Evolutionary conservation across 2,888 invertebrate genomes (phyloP).

Genomic region (Gasteruption jaculator): DNA sequence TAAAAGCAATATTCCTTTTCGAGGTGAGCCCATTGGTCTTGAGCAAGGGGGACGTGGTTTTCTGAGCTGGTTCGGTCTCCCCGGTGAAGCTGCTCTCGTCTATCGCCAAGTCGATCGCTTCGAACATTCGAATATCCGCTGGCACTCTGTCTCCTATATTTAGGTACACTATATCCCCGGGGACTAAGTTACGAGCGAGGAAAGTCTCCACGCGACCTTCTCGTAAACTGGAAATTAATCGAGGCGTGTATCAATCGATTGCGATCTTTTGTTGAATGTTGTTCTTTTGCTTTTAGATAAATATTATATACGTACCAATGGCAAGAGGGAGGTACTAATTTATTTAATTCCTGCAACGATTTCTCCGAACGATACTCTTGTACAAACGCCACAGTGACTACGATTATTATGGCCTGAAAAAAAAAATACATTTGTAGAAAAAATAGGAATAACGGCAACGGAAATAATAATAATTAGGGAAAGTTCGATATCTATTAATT

Average conservation of each 20-base stretch:
- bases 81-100: conserved; percentile 99
- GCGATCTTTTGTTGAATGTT: no score
- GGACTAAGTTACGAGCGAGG: conserved; percentile 91
- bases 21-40: conserved; percentile 64
- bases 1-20: conserved; percentile 88
- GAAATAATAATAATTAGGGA: conserved; percentile 1
- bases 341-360: conserved; percentile 93
- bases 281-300: neutral
- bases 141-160: conserved; percentile 96
- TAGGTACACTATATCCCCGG: conserved; percentile 91
- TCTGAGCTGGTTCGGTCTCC: conserved; percentile 90
- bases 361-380: conserved; percentile 99
- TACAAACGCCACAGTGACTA: conserved; percentile 98
- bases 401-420: conserved; percentile 64
- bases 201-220: conserved; percentile 85
- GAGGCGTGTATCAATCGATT: no score
- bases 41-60: conserved; percentile 65
- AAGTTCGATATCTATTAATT: conserved; percentile 3
- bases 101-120: conserved; percentile 86
- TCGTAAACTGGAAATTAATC: conserved; percentile 71
- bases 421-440: conserved; percentile 6
- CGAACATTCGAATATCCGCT: conserved; percentile 92
- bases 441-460: conserved; percentile 2
- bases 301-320: conserved; percentile 65
- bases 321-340: conserved; percentile 94